These are phyloP conservation scores for Panagrolaimus sp. DNA, from an alignment of 1,140 invertebrate genomes.

Conservation along the genomic window DNA sequence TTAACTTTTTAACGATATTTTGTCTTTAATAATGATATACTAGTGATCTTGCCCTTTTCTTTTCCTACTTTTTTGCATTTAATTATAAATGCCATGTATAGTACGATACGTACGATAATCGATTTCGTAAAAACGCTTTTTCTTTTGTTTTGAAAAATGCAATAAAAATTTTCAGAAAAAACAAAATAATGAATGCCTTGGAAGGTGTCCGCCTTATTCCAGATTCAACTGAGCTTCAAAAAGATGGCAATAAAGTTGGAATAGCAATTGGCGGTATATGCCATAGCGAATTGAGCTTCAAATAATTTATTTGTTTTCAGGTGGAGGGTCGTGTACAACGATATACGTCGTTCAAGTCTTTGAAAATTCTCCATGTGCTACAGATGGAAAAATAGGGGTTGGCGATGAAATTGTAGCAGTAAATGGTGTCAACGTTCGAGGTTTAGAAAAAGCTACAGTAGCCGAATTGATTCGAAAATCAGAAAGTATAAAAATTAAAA, in stretches of 20 bases:
- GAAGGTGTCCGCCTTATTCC: constrained; percentile 5
- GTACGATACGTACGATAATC: too few species aligned
- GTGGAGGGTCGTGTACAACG: constrained; percentile 91
- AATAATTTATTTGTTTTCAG: constrained; percentile 68
- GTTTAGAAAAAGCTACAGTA: constrained; percentile 95
- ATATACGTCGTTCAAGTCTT: constrained; percentile 91
- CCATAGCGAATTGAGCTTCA: too few species aligned
- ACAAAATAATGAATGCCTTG: neutral
- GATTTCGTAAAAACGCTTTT: neutral
- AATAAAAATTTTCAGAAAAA: neutral
- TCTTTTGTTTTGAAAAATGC: constrained; percentile 3
- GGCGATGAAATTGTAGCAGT: constrained; percentile 93
- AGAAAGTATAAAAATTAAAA: constrained; percentile 57
- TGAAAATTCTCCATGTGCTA: constrained; percentile 87
- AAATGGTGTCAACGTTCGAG: constrained; percentile 83
- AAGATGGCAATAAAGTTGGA: constrained; percentile 29
- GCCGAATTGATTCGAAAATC: constrained; percentile 85
- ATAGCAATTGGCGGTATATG: constrained; percentile 59
- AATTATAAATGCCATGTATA: too few species aligned
- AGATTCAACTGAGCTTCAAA: constrained; percentile 2
- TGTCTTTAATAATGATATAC: too few species aligned
- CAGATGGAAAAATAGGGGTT: constrained; percentile 81
- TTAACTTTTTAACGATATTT: too few species aligned
- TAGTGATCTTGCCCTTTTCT: too few species aligned
- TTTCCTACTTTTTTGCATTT: too few species aligned